Conservation (phyloP, 2,797 vertebrate species). For the Sebastes baramenuke region DNA sequence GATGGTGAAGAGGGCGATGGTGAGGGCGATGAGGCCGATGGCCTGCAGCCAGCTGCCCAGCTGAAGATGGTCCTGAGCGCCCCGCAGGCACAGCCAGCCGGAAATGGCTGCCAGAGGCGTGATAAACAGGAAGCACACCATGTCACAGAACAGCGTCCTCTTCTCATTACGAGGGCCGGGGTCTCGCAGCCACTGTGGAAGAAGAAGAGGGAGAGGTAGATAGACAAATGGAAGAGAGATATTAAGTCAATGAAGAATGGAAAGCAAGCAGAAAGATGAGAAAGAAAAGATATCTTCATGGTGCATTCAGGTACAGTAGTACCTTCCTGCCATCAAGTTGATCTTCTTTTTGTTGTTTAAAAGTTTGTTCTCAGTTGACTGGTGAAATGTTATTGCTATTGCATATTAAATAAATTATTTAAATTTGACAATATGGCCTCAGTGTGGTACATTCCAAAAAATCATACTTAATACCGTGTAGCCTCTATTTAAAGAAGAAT, state of each 20-base stretch:
- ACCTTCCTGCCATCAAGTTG: too few species aligned
- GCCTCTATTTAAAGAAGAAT: too few species aligned
- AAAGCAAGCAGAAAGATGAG: constrained; percentile 18
- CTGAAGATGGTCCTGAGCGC: constrained; percentile 93
- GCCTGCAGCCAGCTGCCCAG: constrained; percentile 94
- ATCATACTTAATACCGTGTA: too few species aligned
- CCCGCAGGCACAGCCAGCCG: constrained; percentile 93
- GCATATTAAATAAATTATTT: too few species aligned
- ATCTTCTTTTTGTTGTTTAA: too few species aligned
- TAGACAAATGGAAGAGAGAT: neutral
- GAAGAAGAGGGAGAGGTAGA: neutral
- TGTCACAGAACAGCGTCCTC: constrained; percentile 94
- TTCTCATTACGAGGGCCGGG: constrained; percentile 93
- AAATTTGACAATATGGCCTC: too few species aligned
- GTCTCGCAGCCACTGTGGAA: constrained; percentile 91
- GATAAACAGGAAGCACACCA: constrained; percentile 97
- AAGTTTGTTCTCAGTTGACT: too few species aligned
- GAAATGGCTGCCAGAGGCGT: constrained; percentile 94
- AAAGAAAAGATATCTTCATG: neutral
- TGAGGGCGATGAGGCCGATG: constrained; percentile 94
- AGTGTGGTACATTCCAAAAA: too few species aligned
- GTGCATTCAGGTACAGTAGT: too few species aligned
- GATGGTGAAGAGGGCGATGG: constrained; percentile 97
- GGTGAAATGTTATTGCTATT: too few species aligned
- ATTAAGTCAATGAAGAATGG: neutral